Evolutionary conservation across 2,888 invertebrate genomes (phyloP), one percentile per base, ranked within the genome.

Genomic region (Eilema griseolum): DNA sequence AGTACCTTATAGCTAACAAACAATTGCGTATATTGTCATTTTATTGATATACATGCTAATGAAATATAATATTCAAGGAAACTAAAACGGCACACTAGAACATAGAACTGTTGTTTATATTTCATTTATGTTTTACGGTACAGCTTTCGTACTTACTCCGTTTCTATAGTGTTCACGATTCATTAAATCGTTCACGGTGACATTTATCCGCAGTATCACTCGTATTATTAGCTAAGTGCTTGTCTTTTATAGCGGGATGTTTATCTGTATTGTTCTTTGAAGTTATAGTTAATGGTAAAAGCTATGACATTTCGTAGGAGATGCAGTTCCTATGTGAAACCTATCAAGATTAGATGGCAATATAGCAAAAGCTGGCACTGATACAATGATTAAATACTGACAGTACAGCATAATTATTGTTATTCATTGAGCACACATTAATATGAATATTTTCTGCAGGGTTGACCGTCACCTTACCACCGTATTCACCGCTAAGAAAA

Each of bases 171-270:
- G 73, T 67, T 62, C 24, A 59, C 59, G 16, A 59, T 59, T 59
- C 59, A 59, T 59, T 28, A 59, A 28, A 26, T 28, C 26, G 28
- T 59, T 59, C 71, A 66, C 70, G 75, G 69, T 78, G 81, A 78
- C 81, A 84, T 77, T 85, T 83, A 84, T 76, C 78, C 70, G 66
- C 62, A 70, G 76, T 73, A 76, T 76, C 78, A 70, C 78, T 80
- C 79, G 78, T 78, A 76, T 78, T 79, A 73, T 8, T 14, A 59
- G 61, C n/a, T n/a, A 20, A 31, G 52, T 52, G 33, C 31, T 61
- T 33, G 28, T 33, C 28, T 31, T 61, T 61, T n/a, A 61, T 33
- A n/a, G 28, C 31, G 61, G 61, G n/a, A 52, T 52, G n/a, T n/a
- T n/a, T 2, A 10, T 52, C n/a, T 20, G 61, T 31, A 31, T 61